These are phyloP conservation scores for Bombus waltoni DNA, from an alignment of 1,140 invertebrate species.

Conservation along the genomic window DNA sequence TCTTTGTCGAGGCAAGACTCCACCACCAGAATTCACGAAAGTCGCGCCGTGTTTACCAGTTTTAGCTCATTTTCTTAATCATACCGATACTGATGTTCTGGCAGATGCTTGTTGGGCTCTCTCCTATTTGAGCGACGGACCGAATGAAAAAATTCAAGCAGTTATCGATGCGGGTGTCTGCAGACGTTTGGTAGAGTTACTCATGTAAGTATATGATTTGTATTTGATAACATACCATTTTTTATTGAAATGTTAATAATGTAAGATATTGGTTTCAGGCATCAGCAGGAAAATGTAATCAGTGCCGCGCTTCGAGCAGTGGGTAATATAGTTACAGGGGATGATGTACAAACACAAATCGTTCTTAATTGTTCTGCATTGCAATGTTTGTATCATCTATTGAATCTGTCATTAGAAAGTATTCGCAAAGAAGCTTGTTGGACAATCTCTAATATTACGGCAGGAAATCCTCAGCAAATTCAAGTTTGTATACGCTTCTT, in stretches of 20 bases:
- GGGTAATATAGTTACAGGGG: slow-evolving; percentile 99
- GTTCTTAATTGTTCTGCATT: slow-evolving; percentile 95
- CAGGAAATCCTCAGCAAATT: slow-evolving; percentile 97
- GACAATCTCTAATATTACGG: slow-evolving; percentile 99
- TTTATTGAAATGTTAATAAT: not conserved
- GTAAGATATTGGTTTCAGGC: slow-evolving; percentile 83
- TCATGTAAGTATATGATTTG: slow-evolving; percentile 87
- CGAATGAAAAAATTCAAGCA: slow-evolving; percentile 99
- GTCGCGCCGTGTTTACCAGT: slow-evolving; percentile 93
- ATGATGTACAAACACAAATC: slow-evolving; percentile 98
- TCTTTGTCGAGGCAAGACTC: slow-evolving; percentile 97
- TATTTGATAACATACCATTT: not conserved
- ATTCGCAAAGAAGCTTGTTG: slow-evolving; percentile 98
- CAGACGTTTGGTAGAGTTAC: slow-evolving; percentile 94
- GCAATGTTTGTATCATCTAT: slow-evolving; percentile 91
- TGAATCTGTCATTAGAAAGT: slow-evolving; percentile 91
- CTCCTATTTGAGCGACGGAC: slow-evolving; percentile 97
- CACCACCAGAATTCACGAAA: slow-evolving; percentile 96
- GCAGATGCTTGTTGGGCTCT: slow-evolving; percentile 95
- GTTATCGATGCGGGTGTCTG: slow-evolving; percentile 98
- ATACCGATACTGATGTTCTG: slow-evolving; percentile 95
- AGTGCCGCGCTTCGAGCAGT: slow-evolving; percentile 97
- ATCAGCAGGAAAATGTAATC: slow-evolving; percentile 95
- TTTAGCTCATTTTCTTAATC: slow-evolving; percentile 93
- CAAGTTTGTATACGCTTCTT: slow-evolving; percentile 84